phyloP scores from a whole-genome alignment of 2,113 vertebrate genomes.

The Tychaedon coryphoeus region DNA sequence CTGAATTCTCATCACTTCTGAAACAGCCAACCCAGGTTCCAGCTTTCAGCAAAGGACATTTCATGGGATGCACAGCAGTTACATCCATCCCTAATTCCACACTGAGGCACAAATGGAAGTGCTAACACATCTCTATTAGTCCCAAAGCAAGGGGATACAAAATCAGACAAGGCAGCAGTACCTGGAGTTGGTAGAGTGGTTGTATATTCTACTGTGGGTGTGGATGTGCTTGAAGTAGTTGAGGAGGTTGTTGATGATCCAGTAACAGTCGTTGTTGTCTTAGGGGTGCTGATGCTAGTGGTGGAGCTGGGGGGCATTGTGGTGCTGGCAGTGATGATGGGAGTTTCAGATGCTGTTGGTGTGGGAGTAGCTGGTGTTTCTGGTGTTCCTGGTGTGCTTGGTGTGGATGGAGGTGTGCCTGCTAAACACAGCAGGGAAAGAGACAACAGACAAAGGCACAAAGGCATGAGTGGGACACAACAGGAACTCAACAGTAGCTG shows the following conservation, averaged over 20 bases:
- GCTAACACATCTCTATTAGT: not conserved
- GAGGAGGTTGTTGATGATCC: not conserved
- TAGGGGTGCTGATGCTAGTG: not conserved
- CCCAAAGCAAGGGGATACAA: not conserved
- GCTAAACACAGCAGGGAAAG: not conserved
- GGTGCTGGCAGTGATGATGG: not conserved
- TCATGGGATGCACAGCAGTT: not conserved
- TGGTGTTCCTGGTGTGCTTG: no score
- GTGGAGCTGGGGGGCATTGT: not conserved
- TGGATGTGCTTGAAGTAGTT: not conserved
- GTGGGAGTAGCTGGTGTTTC: not conserved
- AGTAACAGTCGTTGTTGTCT: not conserved
- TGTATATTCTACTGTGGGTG: rapidly evolving
- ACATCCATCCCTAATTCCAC: not conserved
- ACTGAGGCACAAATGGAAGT: not conserved
- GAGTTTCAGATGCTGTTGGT: not conserved
- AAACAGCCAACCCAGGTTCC: not conserved
- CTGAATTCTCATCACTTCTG: not conserved
- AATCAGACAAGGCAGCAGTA: not conserved
- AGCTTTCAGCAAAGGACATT: not conserved
- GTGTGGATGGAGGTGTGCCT: not conserved
- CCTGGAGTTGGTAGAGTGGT: not conserved
- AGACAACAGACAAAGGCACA: no score
- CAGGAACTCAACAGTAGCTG: no score
- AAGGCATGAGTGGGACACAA: no score